Base-by-base conservation (phyloP, 2,888 invertebrate species). In the Auanema sp. region DNA sequence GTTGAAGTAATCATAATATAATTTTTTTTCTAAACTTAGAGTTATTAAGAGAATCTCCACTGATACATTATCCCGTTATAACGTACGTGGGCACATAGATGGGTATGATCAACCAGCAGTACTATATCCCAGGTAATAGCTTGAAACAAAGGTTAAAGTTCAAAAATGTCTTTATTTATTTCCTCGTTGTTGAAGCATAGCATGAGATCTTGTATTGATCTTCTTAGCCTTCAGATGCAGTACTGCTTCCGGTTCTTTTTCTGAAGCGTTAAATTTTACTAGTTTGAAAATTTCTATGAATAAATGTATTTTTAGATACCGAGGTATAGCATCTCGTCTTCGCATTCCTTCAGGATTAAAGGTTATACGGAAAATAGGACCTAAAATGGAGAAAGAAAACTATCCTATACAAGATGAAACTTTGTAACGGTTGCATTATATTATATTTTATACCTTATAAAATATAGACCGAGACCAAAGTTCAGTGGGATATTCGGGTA, bases 91-190 rank as follows among this genome's bases (percentile, higher is more conserved):
- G 2, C 81, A 81, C 51, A 77, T 79, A 53, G 81, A 79, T 55
- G 71, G 72, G 59, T 81, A 79, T 58, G 82, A 82, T 40, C 79
- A 81, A 50, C 75, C 79, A 18, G 82, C 82, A 2, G 71, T 81
- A 42, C 61, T 78, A 54, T 83, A 81, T 62, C 82, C 81, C 6
- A 75, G 81, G 40, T 78, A 76, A 42, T 52, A 59, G 33, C 33
- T 33, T 33, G 33, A 56, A 56, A n/a, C 16, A n/a, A 18, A 33
- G 33, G 33, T 33, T 33, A 33, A 33, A 33, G 33, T 33, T 33
- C 33, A 8, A 33, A 33, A 33, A 33, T 8, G 3, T 33, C 33
- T 8, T 33, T 33, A 33, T 33, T 33, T 8, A 33, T 33, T 33
- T 33, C 33, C 33, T 33, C 33, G 33, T 33, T 33, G 33, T 33